Conservation (phyloP, 2,113 vertebrate genomes). For the Hippocampus mohnikei region DNA sequence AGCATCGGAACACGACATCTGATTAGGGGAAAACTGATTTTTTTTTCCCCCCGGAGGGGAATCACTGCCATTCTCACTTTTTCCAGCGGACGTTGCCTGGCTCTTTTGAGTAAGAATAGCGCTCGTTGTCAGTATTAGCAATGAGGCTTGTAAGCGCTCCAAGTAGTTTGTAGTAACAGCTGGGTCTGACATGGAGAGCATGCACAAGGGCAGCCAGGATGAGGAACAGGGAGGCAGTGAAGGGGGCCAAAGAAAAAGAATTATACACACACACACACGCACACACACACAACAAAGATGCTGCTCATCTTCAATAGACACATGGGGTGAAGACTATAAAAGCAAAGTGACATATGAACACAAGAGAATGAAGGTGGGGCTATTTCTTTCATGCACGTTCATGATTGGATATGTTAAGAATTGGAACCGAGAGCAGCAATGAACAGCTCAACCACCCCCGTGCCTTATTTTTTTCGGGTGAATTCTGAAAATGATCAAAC, state of each 20-base stretch:
- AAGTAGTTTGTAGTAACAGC: constrained; percentile 80
- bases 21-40: constrained; percentile 51
- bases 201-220: constrained; percentile 72
- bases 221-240: constrained; percentile 54
- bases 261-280: background rate
- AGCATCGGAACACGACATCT: constrained; percentile 59
- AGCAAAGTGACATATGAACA: constrained; percentile 1
- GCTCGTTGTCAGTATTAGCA: constrained; percentile 72
- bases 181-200: constrained; percentile 80
- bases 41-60: constrained; percentile 36
- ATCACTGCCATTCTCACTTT: constrained; percentile 49
- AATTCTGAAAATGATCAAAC: background rate
- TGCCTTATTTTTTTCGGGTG: background rate
- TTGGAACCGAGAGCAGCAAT: background rate
- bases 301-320: constrained; percentile 44
- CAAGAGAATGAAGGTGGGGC: constrained; percentile 9
- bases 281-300: constrained; percentile 37
- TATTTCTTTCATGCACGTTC: constrained; percentile 3
- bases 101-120: constrained; percentile 66
- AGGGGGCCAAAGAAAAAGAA: constrained; percentile 40
- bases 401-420: background rate
- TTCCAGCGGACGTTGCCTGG: constrained; percentile 54
- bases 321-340: constrained; percentile 10
- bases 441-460: background rate
- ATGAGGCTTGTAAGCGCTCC: constrained; percentile 74